Percentiles rank a stretch among this genome's conserved stretches.
Conservation (phyloP, 2,797 vertebrate genomes). For the Neoniphon sammara region DNA sequence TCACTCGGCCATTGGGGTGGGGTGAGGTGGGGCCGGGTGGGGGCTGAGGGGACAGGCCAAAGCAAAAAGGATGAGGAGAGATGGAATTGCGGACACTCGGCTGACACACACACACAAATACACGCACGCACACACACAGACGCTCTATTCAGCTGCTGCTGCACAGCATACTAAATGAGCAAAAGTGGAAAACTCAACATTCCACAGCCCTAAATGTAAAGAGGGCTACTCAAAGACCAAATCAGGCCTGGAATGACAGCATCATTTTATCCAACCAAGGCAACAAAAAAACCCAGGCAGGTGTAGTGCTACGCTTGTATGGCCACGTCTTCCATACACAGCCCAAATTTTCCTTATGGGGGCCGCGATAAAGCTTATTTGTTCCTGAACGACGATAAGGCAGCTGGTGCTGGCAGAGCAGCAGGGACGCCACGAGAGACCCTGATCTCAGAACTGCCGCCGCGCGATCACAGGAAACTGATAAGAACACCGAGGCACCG, state of each 20-base stretch:
- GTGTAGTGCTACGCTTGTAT: background rate
- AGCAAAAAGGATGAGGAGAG: conserved; percentile 76
- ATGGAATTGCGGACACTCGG: conserved; percentile 59
- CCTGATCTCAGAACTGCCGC: conserved; percentile 44
- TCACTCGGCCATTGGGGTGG: conserved; percentile 83
- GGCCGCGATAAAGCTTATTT: conserved; percentile 52
- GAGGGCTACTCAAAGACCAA: conserved; percentile 5
- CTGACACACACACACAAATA: conserved; percentile 40
- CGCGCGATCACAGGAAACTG: conserved; percentile 63
- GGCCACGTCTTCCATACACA: background rate
- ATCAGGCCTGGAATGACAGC: conserved; percentile 16
- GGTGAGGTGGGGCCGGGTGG: conserved; percentile 69
- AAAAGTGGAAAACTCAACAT: conserved; percentile 56
- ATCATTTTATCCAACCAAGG: background rate
- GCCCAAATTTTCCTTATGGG: conserved; percentile 1
- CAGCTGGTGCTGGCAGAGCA: conserved; percentile 41
- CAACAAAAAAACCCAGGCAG: conserved; percentile 2
- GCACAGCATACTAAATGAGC: conserved; percentile 65
- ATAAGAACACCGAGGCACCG: conserved; percentile 60
- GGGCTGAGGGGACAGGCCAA: conserved; percentile 77
- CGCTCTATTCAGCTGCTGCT: conserved; percentile 53
- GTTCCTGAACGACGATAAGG: conserved; percentile 50
- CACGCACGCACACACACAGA: conserved; percentile 18
- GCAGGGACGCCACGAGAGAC: conserved; percentile 36
- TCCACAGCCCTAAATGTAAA: conserved; percentile 52